These are phyloP conservation scores for Sakesphorus luctuosus DNA, from an alignment of 2,113 vertebrate genomes.

Conservation along the genomic window DNA sequence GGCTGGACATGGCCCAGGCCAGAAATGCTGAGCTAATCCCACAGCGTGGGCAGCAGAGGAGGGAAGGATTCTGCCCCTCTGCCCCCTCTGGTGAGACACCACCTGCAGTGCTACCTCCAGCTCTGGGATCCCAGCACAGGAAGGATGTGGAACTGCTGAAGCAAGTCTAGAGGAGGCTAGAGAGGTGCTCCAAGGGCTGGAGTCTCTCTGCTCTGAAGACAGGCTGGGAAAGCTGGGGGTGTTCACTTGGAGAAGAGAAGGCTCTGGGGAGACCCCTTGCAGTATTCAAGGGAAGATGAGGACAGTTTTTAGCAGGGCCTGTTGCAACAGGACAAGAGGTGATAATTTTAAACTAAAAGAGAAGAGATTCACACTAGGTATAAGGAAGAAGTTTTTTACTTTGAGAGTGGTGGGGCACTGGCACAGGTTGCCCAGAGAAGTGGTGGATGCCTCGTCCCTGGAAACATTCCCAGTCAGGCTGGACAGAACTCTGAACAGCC, in stretches of 20 bases:
- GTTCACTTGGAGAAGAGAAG: neutral
- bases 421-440: neutral
- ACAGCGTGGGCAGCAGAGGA: accelerated
- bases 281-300: neutral
- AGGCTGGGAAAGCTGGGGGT: neutral
- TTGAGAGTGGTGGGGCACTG: neutral
- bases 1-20: neutral
- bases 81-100: neutral
- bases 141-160: neutral
- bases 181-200: accelerated
- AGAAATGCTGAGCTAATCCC: neutral
- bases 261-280: neutral
- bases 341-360: neutral
- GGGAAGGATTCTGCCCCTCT: neutral
- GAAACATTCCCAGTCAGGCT: neutral
- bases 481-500: neutral
- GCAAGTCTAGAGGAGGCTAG: neutral
- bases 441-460: neutral
- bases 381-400: neutral
- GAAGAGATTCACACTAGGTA: neutral
- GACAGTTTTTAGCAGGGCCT: neutral
- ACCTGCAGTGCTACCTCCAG: neutral
- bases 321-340: neutral
- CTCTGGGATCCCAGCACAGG: neutral
- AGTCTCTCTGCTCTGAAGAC: neutral